phyloP scores from a whole-genome alignment of 2,797 vertebrate genomes.

The Pangasius krempfi region DNA sequence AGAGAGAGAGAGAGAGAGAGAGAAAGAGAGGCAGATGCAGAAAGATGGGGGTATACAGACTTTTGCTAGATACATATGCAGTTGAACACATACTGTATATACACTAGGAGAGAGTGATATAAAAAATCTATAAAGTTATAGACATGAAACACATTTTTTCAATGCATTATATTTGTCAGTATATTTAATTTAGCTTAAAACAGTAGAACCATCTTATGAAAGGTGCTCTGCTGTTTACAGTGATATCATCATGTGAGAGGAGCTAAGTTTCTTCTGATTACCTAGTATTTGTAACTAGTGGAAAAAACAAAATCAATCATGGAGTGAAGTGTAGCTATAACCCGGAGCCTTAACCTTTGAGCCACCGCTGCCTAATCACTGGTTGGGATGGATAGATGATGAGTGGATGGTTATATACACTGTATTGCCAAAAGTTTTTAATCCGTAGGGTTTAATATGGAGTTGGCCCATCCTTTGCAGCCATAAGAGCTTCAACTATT shows the following conservation, averaged over 20 bases:
- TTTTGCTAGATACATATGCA: background rate
- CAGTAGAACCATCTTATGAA: background rate
- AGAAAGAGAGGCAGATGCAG: background rate
- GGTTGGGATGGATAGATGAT: background rate
- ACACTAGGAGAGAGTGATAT: too few relatives aligned
- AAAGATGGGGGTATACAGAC: background rate
- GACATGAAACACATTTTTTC: background rate
- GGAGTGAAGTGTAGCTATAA: background rate
- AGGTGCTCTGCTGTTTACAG: background rate
- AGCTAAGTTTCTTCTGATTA: background rate
- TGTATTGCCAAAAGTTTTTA: too few relatives aligned
- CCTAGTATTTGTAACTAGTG: too few relatives aligned
- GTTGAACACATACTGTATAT: background rate
- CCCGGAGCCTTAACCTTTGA: too few relatives aligned
- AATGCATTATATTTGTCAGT: background rate
- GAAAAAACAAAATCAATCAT: background rate
- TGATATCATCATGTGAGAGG: background rate
- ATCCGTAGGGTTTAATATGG: too few relatives aligned
- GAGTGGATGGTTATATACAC: too few relatives aligned
- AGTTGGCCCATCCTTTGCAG: too few relatives aligned
- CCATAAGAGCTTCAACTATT: too few relatives aligned
- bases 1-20: conserved; percentile 12
- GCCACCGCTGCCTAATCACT: background rate
- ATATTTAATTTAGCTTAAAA: background rate
- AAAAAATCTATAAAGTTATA: background rate